Conservation (phyloP, 2,113 vertebrate species). For the Cyprinodon tularosa region DNA sequence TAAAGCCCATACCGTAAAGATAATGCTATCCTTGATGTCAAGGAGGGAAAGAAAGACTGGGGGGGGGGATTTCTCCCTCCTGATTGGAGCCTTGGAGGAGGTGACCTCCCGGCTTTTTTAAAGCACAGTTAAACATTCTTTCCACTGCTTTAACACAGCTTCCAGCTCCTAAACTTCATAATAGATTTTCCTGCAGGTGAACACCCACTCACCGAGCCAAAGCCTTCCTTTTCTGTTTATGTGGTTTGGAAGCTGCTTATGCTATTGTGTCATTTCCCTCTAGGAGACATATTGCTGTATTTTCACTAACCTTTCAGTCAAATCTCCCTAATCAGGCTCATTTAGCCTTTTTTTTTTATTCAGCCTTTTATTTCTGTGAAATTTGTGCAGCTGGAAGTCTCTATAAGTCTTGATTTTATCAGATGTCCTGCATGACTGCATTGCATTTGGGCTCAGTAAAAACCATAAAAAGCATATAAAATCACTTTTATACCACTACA, state of each 20-base stretch:
- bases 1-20: background rate
- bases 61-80: constrained; percentile 5
- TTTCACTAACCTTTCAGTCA: constrained; percentile 39
- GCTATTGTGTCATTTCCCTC: constrained; percentile 71
- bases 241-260: constrained; percentile 53
- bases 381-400: constrained; percentile 13
- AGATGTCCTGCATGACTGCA: constrained; percentile 22
- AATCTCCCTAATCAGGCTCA: background rate
- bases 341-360: background rate
- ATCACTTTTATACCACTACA: background rate
- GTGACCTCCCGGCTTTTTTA: constrained; percentile 43
- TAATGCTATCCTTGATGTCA: no score
- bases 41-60: constrained; percentile 29
- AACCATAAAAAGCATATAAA: constrained; percentile 1
- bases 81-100: constrained; percentile 1
- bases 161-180: background rate
- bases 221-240: constrained; percentile 48
- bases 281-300: constrained; percentile 42
- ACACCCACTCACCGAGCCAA: constrained; percentile 4
- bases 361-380: background rate
- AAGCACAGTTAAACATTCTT: constrained; percentile 21
- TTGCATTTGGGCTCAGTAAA: background rate
- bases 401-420: constrained; percentile 40
- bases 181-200: background rate
- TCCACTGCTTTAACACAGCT: constrained; percentile 9